Percentiles rank a stretch among this genome's conserved stretches.
Evolutionary conservation across 2,113 vertebrate species (phyloP).

Genomic region (Anas platyrhynchos): DNA sequence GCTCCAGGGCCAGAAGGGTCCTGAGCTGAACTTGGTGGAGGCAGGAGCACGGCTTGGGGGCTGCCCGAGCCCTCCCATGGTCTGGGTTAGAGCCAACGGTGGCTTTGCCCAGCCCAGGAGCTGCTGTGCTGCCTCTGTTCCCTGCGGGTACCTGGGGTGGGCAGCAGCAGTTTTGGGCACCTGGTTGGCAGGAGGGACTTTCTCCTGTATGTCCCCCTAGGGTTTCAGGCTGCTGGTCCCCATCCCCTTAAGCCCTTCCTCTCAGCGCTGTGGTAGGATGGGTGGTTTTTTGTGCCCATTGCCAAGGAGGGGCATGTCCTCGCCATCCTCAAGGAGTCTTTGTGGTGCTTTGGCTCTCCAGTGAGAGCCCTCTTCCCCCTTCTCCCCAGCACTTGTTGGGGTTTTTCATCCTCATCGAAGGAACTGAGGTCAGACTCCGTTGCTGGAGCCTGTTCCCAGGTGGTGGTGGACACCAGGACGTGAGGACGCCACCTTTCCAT

Average conservation of each 20-base stretch:
- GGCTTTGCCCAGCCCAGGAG: background rate
- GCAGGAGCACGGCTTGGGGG: too few species aligned
- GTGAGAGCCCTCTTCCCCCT: fast-evolving
- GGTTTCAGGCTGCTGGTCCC: too few species aligned
- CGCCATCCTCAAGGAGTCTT: too few species aligned
- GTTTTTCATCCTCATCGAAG: background rate
- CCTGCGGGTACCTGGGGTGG: too few species aligned
- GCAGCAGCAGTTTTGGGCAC: too few species aligned
- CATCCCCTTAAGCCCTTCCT: too few species aligned
- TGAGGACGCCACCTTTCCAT: fast-evolving
- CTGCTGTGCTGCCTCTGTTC: background rate
- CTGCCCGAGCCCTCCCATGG: background rate
- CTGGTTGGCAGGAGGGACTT: too few species aligned
- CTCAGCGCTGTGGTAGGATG: too few species aligned
- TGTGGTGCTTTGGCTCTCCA: too few species aligned
- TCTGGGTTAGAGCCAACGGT: background rate
- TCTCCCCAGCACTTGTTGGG: background rate
- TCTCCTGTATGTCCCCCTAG: too few species aligned
- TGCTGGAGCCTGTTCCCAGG: background rate
- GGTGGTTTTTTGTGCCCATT: too few species aligned
- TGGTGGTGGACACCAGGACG: background rate
- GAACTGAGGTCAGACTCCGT: background rate
- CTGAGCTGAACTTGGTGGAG: background rate
- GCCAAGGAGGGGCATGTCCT: too few species aligned
- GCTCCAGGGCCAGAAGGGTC: background rate